Conservation (phyloP, 92 coral and sea anemone genomes). For the Parazoanthus swiftii region DNA sequence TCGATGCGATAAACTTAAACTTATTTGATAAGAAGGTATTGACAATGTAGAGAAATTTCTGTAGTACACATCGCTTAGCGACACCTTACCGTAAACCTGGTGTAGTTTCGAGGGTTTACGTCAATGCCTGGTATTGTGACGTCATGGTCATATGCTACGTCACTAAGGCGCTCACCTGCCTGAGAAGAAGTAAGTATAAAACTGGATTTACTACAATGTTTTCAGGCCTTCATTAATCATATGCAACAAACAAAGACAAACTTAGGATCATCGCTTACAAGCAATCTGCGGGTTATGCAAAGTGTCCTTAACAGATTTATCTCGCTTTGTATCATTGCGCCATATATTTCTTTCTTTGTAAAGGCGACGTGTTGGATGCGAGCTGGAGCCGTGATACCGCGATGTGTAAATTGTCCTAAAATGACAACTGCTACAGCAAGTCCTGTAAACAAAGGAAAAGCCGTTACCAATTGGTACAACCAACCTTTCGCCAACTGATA, state of each 20-base stretch:
- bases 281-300: background rate
- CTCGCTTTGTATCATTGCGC: background rate
- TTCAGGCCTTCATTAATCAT: no score
- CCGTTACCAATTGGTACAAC: no score
- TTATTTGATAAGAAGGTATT: no score
- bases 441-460: background rate
- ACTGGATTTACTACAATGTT: background rate
- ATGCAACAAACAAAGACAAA: no score
- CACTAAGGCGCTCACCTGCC: background rate
- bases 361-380: background rate
- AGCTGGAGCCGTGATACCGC: background rate
- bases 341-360: background rate
- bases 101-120: background rate
- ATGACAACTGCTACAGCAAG: background rate
- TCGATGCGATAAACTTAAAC: no score
- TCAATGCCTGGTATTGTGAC: conserved; percentile 32
- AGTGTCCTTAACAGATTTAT: background rate
- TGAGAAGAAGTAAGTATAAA: background rate
- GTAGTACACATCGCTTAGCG: background rate
- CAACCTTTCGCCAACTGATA: no score
- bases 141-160: background rate
- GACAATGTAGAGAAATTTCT: no score
- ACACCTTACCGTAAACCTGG: conserved; percentile 26
- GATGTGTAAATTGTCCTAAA: background rate
- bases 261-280: background rate